Conservation (phyloP, 2,113 vertebrate genomes). For the Apteryx mantelli region DNA sequence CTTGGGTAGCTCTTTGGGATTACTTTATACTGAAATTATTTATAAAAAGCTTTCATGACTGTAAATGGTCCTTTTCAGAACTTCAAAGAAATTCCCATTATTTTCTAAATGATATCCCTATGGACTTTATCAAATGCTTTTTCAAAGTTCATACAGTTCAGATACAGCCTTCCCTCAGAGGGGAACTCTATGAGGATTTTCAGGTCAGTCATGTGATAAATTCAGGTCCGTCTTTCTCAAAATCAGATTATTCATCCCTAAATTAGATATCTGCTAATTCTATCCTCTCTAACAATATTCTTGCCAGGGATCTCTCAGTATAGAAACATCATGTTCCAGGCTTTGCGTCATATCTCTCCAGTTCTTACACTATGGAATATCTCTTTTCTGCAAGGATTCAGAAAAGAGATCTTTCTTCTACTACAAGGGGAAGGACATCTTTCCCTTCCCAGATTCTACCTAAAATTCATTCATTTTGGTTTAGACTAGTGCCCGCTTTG, state of each 20-base stretch:
- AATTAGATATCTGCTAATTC: not conserved
- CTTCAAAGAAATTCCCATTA: not conserved
- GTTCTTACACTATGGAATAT: not conserved
- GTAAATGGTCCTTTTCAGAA: not conserved
- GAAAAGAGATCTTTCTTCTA: conserved; percentile 16
- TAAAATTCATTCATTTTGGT: conserved; percentile 36
- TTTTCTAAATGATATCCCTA: not conserved
- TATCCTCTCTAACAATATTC: not conserved
- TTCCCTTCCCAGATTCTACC: conserved; percentile 31
- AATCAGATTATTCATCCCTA: not conserved
- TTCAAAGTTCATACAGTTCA: not conserved
- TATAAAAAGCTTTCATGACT: not conserved
- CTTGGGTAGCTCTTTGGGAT: not conserved
- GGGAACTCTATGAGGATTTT: not conserved
- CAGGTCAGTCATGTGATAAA: not conserved
- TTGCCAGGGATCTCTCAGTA: not conserved
- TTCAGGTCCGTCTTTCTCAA: not conserved
- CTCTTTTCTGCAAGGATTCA: not conserved
- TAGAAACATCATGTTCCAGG: not conserved
- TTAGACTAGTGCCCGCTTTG: not conserved
- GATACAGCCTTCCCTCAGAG: not conserved
- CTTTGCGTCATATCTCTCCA: not conserved
- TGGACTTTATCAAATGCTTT: not conserved
- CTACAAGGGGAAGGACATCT: not conserved
- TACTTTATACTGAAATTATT: not conserved